These are phyloP conservation scores for Limanda limanda DNA, from an alignment of 2,113 vertebrate genomes.

Conservation along the genomic window DNA sequence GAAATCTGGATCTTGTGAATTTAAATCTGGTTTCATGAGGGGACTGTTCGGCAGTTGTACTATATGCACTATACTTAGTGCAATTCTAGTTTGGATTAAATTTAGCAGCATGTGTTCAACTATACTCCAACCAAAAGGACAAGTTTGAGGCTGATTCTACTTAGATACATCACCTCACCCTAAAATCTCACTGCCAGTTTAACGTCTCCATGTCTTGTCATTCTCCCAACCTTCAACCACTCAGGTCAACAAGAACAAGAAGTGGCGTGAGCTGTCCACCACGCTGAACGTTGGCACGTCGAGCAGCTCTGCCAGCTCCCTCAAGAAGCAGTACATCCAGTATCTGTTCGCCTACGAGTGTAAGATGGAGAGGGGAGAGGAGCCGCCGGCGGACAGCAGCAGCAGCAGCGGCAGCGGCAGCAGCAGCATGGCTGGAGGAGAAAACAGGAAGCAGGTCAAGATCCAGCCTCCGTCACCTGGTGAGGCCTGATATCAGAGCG, in stretches of 20 bases:
- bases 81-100: constrained; percentile 22
- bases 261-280: constrained; percentile 94
- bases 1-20: no score
- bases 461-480: constrained; percentile 97
- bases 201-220: not conserved
- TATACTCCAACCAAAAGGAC: constrained; percentile 14
- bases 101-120: constrained; percentile 30
- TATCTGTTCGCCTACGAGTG: constrained; percentile 98
- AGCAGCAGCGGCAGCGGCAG: constrained; percentile 74
- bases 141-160: constrained; percentile 26
- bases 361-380: constrained; percentile 95
- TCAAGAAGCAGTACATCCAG: constrained; percentile 98
- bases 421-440: constrained; percentile 82
- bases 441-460: constrained; percentile 94
- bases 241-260: constrained; percentile 99
- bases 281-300: constrained; percentile 92
- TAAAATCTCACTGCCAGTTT: not conserved
- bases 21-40: no score
- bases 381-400: constrained; percentile 92
- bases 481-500: constrained; percentile 72
- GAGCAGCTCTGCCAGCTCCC: constrained; percentile 93
- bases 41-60: no score
- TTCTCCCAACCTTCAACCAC: constrained; percentile 2
- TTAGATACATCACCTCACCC: not conserved
- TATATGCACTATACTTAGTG: no score